Percentiles rank a stretch among this genome's conserved stretches.
Evolutionary conservation across 2,797 vertebrate species (phyloP).

Genomic region (Karalla daura): DNA sequence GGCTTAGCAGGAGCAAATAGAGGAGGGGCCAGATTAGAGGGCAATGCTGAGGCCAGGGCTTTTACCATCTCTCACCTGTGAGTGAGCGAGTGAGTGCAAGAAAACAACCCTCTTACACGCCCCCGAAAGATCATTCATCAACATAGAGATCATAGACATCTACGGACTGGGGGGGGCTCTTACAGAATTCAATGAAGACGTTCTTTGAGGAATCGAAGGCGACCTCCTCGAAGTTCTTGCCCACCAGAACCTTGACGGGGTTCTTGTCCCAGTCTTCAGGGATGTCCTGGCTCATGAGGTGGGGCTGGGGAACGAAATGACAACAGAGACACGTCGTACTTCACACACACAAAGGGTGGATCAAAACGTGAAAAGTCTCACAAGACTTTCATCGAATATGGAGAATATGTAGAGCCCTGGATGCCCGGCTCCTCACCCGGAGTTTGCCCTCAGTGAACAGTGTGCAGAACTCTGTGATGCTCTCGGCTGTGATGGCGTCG

Average conservation of each 20-base stretch:
- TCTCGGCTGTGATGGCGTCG: conserved; percentile 88
- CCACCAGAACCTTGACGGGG: conserved; percentile 93
- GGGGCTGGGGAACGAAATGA: conserved; percentile 83
- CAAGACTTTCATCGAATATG: no score
- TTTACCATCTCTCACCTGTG: conserved; percentile 3
- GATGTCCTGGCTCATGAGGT: conserved; percentile 98
- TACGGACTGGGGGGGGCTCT: conserved; percentile 62
- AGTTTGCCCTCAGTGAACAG: conserved; percentile 93
- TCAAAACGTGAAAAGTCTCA: no score
- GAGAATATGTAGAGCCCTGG: no score
- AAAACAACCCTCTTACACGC: neutral
- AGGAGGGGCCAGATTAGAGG: conserved; percentile 26
- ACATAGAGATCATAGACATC: neutral
- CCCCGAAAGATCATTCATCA: neutral
- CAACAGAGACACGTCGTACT: neutral
- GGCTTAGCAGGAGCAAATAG: conserved; percentile 1
- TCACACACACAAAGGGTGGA: no score
- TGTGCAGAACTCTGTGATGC: conserved; percentile 90
- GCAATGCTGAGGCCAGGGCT: conserved; percentile 10
- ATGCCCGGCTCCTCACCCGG: conserved; percentile 92
- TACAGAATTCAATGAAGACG: conserved; percentile 98
- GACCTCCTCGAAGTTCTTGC: conserved; percentile 97
- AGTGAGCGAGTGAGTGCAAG: neutral
- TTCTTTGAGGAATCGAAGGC: conserved; percentile 91
- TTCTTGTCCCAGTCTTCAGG: conserved; percentile 96